Conservation (phyloP, 2,888 invertebrate genomes). For the Hirtodrosophila histrioides region DNA sequence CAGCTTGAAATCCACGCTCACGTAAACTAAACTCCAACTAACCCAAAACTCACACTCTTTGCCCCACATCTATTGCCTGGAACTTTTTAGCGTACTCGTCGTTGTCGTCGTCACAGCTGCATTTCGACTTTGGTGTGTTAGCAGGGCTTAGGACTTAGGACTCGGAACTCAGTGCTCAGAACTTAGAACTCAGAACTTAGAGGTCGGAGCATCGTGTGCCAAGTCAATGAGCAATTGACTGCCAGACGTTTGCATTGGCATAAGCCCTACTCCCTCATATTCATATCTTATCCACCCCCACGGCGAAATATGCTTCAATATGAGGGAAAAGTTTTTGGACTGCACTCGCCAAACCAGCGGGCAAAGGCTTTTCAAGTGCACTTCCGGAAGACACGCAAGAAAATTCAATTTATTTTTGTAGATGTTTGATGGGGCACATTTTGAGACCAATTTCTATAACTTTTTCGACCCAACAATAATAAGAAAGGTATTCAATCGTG, state of each 20-base stretch:
- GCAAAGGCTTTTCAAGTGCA: conserved; percentile 32
- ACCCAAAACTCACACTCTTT: conserved; percentile 42
- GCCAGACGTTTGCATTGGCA: conserved; percentile 37
- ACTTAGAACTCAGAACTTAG: conserved; percentile 17
- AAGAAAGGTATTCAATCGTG: no score
- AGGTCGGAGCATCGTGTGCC: conserved; percentile 47
- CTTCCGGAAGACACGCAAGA: conserved; percentile 25
- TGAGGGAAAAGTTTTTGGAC: conserved; percentile 44
- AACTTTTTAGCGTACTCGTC: background rate
- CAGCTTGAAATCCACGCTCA: conserved; percentile 79
- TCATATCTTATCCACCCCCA: conserved; percentile 45
- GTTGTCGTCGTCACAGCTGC: conserved; percentile 49
- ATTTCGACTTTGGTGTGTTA: conserved; percentile 54
- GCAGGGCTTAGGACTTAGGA: conserved; percentile 51
- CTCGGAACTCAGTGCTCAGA: conserved; percentile 26
- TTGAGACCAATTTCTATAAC: no score
- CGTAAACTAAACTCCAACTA: conserved; percentile 76
- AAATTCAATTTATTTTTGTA: conserved; percentile 22
- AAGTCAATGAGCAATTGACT: conserved; percentile 77
- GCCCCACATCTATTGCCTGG: background rate
- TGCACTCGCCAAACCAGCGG: conserved; percentile 22
- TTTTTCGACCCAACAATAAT: no score
- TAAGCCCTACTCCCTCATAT: conserved; percentile 38
- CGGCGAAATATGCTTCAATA: conserved; percentile 47
- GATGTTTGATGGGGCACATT: background rate